Evolutionary conservation across 2,888 invertebrate species (phyloP), one percentile per base, ranked within the genome.

Genomic region (Drosophila kambysellisi): DNA sequence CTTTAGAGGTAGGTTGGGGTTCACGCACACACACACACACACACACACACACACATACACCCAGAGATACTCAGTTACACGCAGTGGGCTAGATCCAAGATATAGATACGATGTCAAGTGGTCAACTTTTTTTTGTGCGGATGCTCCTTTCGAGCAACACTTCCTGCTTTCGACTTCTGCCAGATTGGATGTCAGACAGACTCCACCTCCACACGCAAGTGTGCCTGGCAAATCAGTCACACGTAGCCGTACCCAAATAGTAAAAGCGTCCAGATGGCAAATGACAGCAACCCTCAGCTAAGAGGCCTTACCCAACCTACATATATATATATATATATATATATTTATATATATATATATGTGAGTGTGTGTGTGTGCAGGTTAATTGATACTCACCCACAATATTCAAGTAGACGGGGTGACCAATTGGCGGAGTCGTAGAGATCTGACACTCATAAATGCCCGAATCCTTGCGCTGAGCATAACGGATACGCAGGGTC

Each of bases 381-480:
- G 20, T 64, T 64, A 50, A 69, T 43, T 58, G 35, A 58, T 62
- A 94, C 96, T 96, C 92, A 97, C 97, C 97, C 76, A 97, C 96
- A 91, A 97, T 96, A 82, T 95, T 96, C 74, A 97, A 95, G 92
- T 95, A 96, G 66, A 97, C 96, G 32, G 96, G 96, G 93, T 97
- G 97, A 50, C 97, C 97, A 58, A 97, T 96, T 69, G 97, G 97
- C 59, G 97, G 97, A 75, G 97, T 97, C 60, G 97, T 97, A 83
- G 97, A 97, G 92, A 98, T 97, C 94, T 98, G 98, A 93, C 97
- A 98, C 94, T 98, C 97, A 93, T 98, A 98, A 89, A 96, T 95
- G 46, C 96, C 96, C 3, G 96, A 95, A 92, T 96, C 96, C 89
- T 95, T 95, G 73, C 95, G 94, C 92, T 96, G 96, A 9, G 96